Conservation (phyloP, 2,888 invertebrate species). For the Bellardia bayeri region DNA sequence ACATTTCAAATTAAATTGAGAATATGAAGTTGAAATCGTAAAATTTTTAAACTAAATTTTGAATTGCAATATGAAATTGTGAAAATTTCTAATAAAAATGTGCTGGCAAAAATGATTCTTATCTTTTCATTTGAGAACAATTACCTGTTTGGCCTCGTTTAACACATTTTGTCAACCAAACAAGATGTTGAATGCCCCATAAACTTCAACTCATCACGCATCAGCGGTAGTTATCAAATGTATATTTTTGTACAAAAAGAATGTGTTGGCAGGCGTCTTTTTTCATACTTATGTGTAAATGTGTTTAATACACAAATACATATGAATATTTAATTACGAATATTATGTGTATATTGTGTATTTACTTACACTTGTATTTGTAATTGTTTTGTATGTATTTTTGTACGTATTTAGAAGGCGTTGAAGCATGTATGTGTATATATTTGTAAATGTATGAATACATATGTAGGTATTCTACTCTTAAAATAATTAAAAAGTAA, state of each 20-base stretch:
- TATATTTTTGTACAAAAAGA: neutral
- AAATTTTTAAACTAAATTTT: no score
- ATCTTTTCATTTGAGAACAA: no score
- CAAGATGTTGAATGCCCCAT: slow-evolving; percentile 3
- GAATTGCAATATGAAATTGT: no score
- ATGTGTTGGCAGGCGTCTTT: neutral
- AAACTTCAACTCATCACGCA: slow-evolving; percentile 25
- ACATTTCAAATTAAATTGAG: no score
- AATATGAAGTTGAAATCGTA: no score
- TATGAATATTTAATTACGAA: slow-evolving; percentile 29
- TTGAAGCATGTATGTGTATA: neutral
- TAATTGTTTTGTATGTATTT: neutral
- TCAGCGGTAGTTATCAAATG: neutral
- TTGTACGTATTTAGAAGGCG: slow-evolving; percentile 6
- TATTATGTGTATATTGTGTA: neutral
- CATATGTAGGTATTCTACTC: neutral
- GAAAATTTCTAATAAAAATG: no score
- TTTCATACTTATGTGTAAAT: neutral
- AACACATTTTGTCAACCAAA: neutral
- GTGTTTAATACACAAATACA: slow-evolving; percentile 7
- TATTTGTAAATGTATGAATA: neutral
- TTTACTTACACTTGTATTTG: neutral
- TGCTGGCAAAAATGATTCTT: no score
- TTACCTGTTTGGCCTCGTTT: neutral
- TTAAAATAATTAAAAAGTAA: slow-evolving; percentile 37